A percentile compares a stretch with the other conserved stretches of the same genome.
These are phyloP conservation scores for Peromyscus nudipes DNA, from an alignment of 2,797 vertebrate genomes.

Conservation along the genomic window DNA sequence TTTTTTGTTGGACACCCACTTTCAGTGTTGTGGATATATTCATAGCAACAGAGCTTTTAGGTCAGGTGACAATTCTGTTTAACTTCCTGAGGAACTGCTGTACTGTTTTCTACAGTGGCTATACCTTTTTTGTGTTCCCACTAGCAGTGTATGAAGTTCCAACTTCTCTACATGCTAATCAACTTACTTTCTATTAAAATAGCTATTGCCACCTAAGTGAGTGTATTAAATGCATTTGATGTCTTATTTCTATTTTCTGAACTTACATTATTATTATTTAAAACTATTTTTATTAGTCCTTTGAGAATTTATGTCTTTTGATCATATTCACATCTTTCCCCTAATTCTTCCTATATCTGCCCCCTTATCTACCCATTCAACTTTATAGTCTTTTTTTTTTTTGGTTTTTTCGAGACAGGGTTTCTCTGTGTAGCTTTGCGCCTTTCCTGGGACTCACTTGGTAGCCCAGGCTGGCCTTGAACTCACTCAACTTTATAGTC, in stretches of 20 bases:
- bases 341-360: background rate
- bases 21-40: conserved; percentile 13
- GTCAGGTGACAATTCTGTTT: background rate
- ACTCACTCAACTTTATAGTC: background rate
- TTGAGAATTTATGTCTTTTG: background rate
- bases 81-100: background rate
- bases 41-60: conserved; percentile 13
- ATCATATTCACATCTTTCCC: background rate
- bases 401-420: no score
- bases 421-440: no score
- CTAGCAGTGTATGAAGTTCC: background rate
- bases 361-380: background rate
- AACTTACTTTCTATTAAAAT: conserved; percentile 51
- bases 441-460: no score
- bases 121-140: background rate
- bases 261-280: background rate
- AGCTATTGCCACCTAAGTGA: background rate
- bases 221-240: conserved; percentile 18
- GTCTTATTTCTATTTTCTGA: background rate
- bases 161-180: background rate
- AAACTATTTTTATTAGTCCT: background rate
- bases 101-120: conserved; percentile 23
- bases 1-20: background rate
- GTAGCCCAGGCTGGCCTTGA: no score
- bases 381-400: background rate